These are phyloP conservation scores for Mizuhopecten yessoensis DNA, from an alignment of 1,140 invertebrate genomes.

Conservation along the genomic window DNA sequence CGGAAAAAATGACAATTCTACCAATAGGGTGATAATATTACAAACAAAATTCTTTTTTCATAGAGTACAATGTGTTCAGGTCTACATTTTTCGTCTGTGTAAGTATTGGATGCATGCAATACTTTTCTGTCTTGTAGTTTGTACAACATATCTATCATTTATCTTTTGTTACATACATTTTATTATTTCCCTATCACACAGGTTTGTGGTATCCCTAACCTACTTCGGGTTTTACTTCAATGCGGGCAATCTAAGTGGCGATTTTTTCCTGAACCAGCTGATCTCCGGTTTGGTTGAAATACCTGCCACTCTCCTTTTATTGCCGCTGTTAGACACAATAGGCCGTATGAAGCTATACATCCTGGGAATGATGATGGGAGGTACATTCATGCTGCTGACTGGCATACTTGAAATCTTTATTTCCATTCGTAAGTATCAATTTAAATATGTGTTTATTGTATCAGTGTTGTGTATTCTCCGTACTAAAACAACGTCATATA, in stretches of 20 bases:
- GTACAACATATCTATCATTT: no score
- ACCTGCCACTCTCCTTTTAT: not conserved
- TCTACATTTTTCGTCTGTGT: no score
- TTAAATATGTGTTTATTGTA: no score
- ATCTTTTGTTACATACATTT: no score
- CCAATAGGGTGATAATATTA: no score
- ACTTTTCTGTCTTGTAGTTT: no score
- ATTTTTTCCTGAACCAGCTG: constrained; percentile 24
- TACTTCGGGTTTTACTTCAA: constrained; percentile 24
- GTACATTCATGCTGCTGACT: not conserved
- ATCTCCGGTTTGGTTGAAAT: not conserved
- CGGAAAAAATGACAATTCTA: no score
- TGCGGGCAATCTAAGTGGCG: not conserved
- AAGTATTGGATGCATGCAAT: no score
- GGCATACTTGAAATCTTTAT: not conserved
- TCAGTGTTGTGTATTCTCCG: no score
- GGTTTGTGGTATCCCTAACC: not conserved
- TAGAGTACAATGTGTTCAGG: no score
- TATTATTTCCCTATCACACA: not conserved
- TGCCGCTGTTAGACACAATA: not conserved
- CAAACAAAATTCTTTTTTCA: no score
- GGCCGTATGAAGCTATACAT: not conserved
- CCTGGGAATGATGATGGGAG: not conserved
- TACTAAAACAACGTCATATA: no score
- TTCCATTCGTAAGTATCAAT: not conserved